Base-by-base conservation (phyloP, 2,113 vertebrate genomes). In the Gila orcuttii region DNA sequence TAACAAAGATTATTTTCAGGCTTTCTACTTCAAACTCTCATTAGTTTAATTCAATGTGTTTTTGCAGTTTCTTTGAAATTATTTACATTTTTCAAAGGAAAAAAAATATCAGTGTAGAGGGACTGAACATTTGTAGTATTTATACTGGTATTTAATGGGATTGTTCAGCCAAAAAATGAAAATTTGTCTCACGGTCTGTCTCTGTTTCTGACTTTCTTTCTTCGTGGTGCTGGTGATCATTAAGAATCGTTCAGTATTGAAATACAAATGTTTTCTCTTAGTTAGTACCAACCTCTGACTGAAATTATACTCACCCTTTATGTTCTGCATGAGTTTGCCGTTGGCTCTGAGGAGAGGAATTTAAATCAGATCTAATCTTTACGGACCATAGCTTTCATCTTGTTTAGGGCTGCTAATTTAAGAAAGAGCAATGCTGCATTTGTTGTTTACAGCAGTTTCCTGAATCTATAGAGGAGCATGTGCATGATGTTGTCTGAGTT, bases 271-370 rank as follows among this genome's bases (percentile, higher is more conserved):
- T 55, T 17, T 77, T 57, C 62, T 79, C 52, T 21, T 55, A 84
- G 47, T 84, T 82, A 74, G 59, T 73, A 80, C 75, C 75, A 42
- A 33, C 69, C 55, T 79, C 47, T 73, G 64, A 79, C 52, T 84
- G 23, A 10, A 83, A 78, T 84, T 33, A 84, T 47, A 42, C 50
- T 28, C 7, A 39, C 6, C 60, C 39, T 66, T 45, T 79, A 79
- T 62, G 45, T 87, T 45, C 15, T 39, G 57, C 28, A 5, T 39
- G 15, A 45, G 39, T 69, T 87, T 45, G 33, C 74, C 33, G 15
- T 69, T 52, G 55, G 39, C 57, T 31, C 36, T 0, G 28, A 11
- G 10, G 55, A 76, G n/a, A 11, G 39, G 28, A 7, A 47, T 84
- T 75, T 84, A 75, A 84, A 60, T 39, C 39, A 79, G 12, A 45